A percentile compares a stretch with the other conserved stretches of the same genome.
Evolutionary conservation across 2,797 vertebrate species (phyloP).

Genomic region (Arvicola amphibius): DNA sequence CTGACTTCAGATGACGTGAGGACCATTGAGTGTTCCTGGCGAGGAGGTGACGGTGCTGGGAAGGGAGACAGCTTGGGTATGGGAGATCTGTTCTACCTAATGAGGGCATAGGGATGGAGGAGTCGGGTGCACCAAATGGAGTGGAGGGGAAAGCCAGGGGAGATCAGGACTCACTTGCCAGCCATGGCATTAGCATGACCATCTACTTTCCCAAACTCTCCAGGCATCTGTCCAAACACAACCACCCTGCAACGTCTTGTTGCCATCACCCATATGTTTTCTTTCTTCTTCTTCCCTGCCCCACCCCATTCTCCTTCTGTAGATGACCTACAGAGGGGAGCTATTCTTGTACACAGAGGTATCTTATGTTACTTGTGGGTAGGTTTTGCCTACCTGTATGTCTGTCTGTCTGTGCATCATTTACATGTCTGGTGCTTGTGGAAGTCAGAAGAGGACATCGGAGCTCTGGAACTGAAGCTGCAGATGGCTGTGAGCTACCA

Average conservation of each 20-base stretch:
- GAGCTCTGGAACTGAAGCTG: background rate
- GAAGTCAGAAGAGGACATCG: background rate
- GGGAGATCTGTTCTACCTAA: background rate
- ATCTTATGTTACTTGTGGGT: no score
- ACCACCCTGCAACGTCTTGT: rapidly evolving
- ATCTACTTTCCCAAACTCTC: background rate
- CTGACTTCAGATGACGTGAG: background rate
- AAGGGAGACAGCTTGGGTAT: background rate
- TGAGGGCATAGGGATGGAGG: background rate
- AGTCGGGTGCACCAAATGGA: background rate
- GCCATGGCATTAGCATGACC: background rate
- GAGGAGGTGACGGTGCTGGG: background rate
- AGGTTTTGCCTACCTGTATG: background rate
- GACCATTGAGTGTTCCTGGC: background rate
- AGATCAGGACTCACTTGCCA: background rate
- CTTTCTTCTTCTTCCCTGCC: background rate
- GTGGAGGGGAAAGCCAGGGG: background rate
- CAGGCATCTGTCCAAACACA: background rate
- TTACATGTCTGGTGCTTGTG: background rate
- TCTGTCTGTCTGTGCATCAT: no score
- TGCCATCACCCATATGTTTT: background rate
- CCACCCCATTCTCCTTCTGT: no score
- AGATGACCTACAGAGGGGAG: background rate
- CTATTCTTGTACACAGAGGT: background rate
- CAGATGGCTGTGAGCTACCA: background rate